A percentile compares a stretch with the other conserved stretches of the same genome.
phyloP scores from a whole-genome alignment of 2,797 vertebrate genomes.

The Enteromius paludinosus region DNA sequence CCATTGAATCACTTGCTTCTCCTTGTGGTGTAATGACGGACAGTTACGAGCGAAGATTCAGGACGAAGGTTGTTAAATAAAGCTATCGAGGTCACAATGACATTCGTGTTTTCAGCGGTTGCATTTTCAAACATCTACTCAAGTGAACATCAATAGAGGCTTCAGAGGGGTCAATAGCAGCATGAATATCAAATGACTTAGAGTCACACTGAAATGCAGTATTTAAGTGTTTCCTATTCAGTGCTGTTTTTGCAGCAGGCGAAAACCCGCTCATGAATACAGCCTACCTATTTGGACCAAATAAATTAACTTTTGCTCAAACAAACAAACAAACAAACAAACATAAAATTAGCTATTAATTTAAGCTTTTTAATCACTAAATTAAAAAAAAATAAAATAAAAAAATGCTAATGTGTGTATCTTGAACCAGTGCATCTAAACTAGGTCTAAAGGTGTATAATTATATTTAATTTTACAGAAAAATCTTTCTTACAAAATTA shows the following conservation, averaged over 20 bases:
- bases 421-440: neutral
- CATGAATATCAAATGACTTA: constrained; percentile 28
- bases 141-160: constrained; percentile 37
- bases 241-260: neutral
- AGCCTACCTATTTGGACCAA: neutral
- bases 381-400: neutral
- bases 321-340: neutral
- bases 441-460: neutral
- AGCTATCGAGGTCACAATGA: neutral
- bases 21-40: neutral
- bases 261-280: neutral
- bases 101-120: neutral
- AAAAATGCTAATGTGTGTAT: neutral
- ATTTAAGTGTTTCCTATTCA: neutral
- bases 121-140: constrained; percentile 5
- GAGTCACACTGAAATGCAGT: neutral
- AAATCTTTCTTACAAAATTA: neutral
- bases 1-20: neutral
- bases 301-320: neutral
- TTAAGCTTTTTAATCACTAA: neutral
- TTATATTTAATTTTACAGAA: neutral
- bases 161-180: constrained; percentile 15
- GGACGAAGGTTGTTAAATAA: constrained; percentile 20
- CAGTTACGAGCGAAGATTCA: neutral
- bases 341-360: neutral